phyloP scores from a whole-genome alignment of 2,797 vertebrate species.

The Cryptoprocta ferox region DNA sequence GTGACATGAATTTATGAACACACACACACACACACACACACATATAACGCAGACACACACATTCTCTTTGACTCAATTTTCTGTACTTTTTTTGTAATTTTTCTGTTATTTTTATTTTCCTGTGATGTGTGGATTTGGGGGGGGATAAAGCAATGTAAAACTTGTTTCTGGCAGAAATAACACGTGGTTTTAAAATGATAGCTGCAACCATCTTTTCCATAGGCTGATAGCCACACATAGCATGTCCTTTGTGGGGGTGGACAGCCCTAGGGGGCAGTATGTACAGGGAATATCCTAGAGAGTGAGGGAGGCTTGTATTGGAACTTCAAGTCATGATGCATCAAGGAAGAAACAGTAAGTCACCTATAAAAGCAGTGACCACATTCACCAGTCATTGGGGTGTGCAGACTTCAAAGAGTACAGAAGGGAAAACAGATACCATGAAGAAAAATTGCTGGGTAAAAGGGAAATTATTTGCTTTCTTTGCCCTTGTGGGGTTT shows the following conservation, averaged over 20 bases:
- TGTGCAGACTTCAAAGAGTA: neutral
- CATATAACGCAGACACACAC: neutral
- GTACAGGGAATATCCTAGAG: rapidly evolving
- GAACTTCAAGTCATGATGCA: neutral
- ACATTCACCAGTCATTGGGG: neutral
- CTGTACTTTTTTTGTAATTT: neutral
- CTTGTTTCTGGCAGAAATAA: neutral
- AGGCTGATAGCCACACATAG: neutral
- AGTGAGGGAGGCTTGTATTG: neutral
- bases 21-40: neutral
- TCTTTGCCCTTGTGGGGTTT: neutral
- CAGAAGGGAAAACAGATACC: neutral
- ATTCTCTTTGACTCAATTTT: neutral
- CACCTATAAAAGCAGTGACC: neutral
- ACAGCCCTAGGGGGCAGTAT: rapidly evolving
- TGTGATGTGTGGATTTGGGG: neutral
- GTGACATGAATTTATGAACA: neutral
- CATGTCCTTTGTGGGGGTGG: neutral
- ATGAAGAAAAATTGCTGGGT: neutral
- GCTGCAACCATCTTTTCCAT: neutral
- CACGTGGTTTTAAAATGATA: neutral
- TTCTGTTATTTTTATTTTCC: neutral
- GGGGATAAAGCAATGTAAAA: neutral
- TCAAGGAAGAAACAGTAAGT: neutral
- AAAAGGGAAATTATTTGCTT: neutral